Base-by-base conservation (phyloP, 2,888 invertebrate genomes). In the Empis livida region DNA sequence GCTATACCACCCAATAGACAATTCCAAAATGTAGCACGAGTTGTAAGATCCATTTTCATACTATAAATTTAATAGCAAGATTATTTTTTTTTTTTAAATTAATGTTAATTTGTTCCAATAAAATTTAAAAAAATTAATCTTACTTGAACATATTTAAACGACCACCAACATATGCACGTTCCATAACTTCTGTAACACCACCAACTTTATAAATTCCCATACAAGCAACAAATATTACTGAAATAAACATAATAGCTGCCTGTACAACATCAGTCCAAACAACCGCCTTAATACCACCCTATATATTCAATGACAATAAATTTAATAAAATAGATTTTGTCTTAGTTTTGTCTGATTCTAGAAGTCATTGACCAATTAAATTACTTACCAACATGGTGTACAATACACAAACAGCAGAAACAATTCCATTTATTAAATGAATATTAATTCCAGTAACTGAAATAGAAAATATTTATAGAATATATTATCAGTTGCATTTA, bases 1-100 rank as follows among this genome's bases (percentile, higher is more conserved):
- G 75, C 60, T 40, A 75, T 72, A 13, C 78, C 78, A 13, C 76
- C 74, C 44, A 78, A 63, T 13, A 76, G 58, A 27, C 78, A 72
- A 39, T 78, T 74, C 78, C 81, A 83, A 13, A 82, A 68, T 0
- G 82, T 78, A 49, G 79, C 76, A 23, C 84, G 72, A 39, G 76
- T 73, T 43, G 74, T 75, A 14, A 77, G 71, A 57, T 80, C 79
- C 0, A 76, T 63, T 55, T 73, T 72, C 55, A 75, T 74, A 58
- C 82, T 82, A 37, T 64, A 39, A 39, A n/a, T 10, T 35, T 35
- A 3, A 16, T 17, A 10, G 15, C 10, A 17, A 39, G n/a, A n/a
- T n/a, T n/a, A n/a, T n/a, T n/a, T n/a, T n/a, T n/a, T n/a, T n/a
- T n/a, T n/a, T n/a, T n/a, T n/a, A 11, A 15, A 16, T 39, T 4